Conservation (phyloP, 2,888 invertebrate genomes). For the Coleophora deauratella region DNA sequence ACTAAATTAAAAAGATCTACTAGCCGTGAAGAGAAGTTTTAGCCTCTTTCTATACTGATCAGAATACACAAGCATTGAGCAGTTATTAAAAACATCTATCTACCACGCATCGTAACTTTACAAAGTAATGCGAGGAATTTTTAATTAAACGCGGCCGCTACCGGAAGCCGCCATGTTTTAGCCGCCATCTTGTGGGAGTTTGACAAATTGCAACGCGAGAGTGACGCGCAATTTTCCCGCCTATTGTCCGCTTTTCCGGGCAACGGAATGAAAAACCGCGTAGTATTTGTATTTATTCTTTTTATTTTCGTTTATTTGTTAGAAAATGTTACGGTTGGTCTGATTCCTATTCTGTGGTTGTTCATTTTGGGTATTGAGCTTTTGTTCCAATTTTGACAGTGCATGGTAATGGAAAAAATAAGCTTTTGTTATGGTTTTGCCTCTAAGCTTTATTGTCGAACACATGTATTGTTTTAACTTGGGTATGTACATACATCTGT, state of each 20-base stretch:
- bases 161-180: constrained; percentile 60
- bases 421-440: too few relatives aligned
- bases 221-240: constrained; percentile 74
- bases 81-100: too few relatives aligned
- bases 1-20: too few relatives aligned
- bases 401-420: background rate
- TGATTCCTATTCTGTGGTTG: constrained; percentile 39
- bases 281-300: constrained; percentile 46
- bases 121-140: constrained; percentile 57
- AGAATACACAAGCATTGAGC: too few relatives aligned
- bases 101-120: too few relatives aligned
- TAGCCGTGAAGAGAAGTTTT: too few relatives aligned
- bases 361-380: constrained; percentile 45
- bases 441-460: too few relatives aligned
- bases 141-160: constrained; percentile 59
- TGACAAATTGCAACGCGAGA: constrained; percentile 73
- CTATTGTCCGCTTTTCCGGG: constrained; percentile 69
- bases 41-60: too few relatives aligned
- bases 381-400: constrained; percentile 40
- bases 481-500: too few relatives aligned
- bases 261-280: constrained; percentile 71
- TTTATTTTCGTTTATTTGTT: constrained; percentile 39
- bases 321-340: constrained; percentile 43
- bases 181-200: constrained; percentile 68
- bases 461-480: too few relatives aligned